Conservation (phyloP, 1,140 invertebrate species). For the Macrosteles quadrilineatus region DNA sequence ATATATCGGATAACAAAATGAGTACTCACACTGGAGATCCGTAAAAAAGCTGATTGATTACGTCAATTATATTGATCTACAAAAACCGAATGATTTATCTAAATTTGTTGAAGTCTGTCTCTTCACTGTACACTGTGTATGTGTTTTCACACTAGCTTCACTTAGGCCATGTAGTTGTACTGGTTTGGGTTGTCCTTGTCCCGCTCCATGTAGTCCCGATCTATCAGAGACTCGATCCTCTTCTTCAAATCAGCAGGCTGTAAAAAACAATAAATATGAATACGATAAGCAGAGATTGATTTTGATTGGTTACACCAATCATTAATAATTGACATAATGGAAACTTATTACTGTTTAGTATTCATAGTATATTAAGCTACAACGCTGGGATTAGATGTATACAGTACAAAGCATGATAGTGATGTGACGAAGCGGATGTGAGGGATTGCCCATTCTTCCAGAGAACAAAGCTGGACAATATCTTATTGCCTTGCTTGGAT, state of each 20-base stretch:
- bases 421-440: too few relatives aligned
- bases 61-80: not conserved
- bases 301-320: too few relatives aligned
- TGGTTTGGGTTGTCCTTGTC: conserved; percentile 98
- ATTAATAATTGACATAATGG: too few relatives aligned
- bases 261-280: conserved; percentile 50
- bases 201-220: conserved; percentile 97
- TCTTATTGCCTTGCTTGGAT: too few relatives aligned
- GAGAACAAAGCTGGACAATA: too few relatives aligned
- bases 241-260: conserved; percentile 97
- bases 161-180: conserved; percentile 97
- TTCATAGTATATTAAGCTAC: too few relatives aligned
- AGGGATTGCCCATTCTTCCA: too few relatives aligned
- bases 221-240: conserved; percentile 96
- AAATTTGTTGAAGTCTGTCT: conserved; percentile 28
- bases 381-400: too few relatives aligned
- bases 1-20: not conserved
- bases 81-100: conserved; percentile 9
- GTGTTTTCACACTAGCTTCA: not conserved
- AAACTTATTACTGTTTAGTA: too few relatives aligned
- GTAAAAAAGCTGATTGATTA: conserved; percentile 9
- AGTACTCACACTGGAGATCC: not conserved
- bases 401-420: too few relatives aligned
- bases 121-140: conserved; percentile 12
- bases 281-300: too few relatives aligned